phyloP scores from a whole-genome alignment of 2,113 vertebrate species.

The Petaurus breviceps region DNA sequence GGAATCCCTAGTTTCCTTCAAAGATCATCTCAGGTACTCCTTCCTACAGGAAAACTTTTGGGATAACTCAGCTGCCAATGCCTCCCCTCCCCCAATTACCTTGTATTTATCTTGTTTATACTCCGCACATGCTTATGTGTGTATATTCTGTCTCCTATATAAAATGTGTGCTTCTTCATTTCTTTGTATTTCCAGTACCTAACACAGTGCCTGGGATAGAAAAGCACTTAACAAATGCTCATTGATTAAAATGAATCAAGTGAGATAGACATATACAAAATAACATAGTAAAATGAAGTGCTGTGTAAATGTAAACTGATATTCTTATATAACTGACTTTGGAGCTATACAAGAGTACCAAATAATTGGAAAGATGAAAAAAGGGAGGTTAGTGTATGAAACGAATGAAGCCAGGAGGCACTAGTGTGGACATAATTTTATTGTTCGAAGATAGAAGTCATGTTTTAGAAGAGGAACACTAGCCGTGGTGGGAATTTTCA shows the following conservation, averaged over 20 bases:
- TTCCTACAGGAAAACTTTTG: neutral
- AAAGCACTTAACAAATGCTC: neutral
- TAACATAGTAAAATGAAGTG: neutral
- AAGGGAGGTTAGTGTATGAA: neutral
- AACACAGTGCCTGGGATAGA: neutral
- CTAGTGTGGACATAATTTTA: neutral
- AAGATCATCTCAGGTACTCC: neutral
- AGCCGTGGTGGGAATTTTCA: neutral
- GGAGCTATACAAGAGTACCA: slow-evolving; percentile 5
- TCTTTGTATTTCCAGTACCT: neutral
- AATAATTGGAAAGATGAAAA: neutral
- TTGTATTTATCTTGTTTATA: neutral
- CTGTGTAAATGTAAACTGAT: neutral
- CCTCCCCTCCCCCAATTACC: neutral
- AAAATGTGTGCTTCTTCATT: neutral
- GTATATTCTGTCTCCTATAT: neutral
- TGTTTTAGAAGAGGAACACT: neutral
- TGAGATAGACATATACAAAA: neutral
- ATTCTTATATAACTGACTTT: neutral
- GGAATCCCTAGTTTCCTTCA: neutral
- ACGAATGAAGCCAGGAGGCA: neutral
- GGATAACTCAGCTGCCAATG: neutral
- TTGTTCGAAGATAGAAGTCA: neutral
- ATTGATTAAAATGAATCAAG: neutral
- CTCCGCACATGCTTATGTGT: neutral